Conservation (phyloP, 2,888 invertebrate species). For the Xylota segnis region DNA sequence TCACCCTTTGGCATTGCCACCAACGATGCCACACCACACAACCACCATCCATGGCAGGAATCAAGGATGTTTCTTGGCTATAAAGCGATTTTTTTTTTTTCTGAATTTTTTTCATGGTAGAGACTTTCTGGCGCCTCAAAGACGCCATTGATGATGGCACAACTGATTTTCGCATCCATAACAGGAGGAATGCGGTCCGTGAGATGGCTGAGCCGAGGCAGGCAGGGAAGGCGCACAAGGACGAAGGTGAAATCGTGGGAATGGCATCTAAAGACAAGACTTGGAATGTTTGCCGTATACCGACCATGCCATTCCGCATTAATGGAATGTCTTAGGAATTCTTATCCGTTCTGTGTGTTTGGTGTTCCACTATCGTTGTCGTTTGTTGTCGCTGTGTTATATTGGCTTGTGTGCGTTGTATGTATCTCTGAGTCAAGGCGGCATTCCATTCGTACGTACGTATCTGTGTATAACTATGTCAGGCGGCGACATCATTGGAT, state of each 20-base stretch:
- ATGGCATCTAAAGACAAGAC: constrained; percentile 49
- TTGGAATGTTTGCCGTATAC: constrained; percentile 38
- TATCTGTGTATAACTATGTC: constrained; percentile 37
- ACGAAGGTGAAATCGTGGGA: constrained; percentile 11
- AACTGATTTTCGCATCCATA: constrained; percentile 57
- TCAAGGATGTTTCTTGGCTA: constrained; percentile 43
- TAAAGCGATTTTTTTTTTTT: constrained; percentile 26
- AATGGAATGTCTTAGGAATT: constrained; percentile 61
- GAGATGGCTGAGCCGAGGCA: background rate
- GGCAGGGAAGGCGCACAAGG: constrained; percentile 1
- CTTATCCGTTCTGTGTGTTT: constrained; percentile 30
- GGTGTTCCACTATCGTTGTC: constrained; percentile 24
- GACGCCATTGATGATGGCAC: constrained; percentile 60
- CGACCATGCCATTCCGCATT: constrained; percentile 16
- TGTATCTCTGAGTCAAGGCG: background rate
- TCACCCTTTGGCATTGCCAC: constrained; percentile 36
- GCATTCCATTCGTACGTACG: constrained; percentile 40
- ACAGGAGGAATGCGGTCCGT: constrained; percentile 53
- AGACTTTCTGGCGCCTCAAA: constrained; percentile 60
- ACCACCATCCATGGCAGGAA: constrained; percentile 1
- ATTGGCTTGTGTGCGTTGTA: constrained; percentile 19
- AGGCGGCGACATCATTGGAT: constrained; percentile 61
- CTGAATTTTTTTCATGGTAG: constrained; percentile 15
- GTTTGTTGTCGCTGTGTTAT: background rate
- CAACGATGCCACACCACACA: constrained; percentile 6